These are phyloP conservation scores for Calcarius ornatus DNA, from an alignment of 2,113 vertebrate species.

Conservation along the genomic window DNA sequence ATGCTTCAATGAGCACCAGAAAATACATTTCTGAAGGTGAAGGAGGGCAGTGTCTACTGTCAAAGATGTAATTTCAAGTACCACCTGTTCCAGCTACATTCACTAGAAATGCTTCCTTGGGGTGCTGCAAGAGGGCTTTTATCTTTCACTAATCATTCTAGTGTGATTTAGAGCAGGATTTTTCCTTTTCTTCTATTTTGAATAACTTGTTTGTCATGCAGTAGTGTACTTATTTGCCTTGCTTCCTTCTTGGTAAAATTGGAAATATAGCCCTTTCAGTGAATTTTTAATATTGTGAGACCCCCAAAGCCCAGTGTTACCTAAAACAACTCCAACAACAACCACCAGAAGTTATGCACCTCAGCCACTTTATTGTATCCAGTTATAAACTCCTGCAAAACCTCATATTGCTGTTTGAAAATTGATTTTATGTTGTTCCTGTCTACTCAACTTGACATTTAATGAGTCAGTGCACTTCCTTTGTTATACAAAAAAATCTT, in stretches of 20 bases:
- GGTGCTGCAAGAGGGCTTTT: not conserved
- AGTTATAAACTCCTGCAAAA: not conserved
- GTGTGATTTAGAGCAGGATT: not conserved
- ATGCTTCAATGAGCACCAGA: not conserved
- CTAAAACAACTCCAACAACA: not conserved
- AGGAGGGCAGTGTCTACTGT: not conserved
- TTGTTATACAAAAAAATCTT: not conserved
- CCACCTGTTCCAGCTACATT: not conserved
- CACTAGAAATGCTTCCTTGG: not conserved
- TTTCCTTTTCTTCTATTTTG: not conserved
- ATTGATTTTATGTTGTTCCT: not conserved
- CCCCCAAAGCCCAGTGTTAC: rapidly evolving
- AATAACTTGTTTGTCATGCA: not conserved
- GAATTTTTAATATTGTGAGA: not conserved
- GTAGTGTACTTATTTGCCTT: not conserved
- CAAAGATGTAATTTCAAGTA: not conserved
- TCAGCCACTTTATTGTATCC: not conserved
- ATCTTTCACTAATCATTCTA: not conserved
- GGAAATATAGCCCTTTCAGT: not conserved
- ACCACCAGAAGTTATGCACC: not conserved
- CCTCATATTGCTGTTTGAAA: not conserved
- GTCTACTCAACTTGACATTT: not conserved
- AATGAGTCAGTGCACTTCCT: not conserved
- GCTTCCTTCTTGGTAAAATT: not conserved
- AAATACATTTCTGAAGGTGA: not conserved